These are phyloP conservation scores for Phaethornis superciliosus DNA, from an alignment of 2,113 vertebrate species.

Conservation along the genomic window DNA sequence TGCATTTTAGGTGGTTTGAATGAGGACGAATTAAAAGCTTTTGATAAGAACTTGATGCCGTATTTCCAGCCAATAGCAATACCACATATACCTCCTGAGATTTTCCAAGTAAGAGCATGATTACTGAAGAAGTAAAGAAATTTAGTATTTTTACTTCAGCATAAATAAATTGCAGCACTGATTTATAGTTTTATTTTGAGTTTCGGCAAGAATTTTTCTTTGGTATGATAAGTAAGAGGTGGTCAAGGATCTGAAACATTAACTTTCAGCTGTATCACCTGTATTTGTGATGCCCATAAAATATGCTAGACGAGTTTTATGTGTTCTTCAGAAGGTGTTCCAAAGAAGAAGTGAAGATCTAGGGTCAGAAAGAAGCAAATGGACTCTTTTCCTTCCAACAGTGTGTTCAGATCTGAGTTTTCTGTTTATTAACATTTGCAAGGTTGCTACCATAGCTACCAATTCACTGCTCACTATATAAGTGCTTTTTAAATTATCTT, in stretches of 20 bases:
- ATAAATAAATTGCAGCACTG: neutral
- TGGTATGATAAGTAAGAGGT: neutral
- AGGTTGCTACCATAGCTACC: neutral
- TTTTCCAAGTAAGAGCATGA: slow-evolving; percentile 79
- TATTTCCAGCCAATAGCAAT: slow-evolving; percentile 80
- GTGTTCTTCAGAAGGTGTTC: neutral
- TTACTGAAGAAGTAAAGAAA: slow-evolving; percentile 2
- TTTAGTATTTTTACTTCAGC: neutral
- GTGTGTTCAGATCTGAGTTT: neutral
- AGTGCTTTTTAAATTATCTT: slow-evolving; percentile 17
- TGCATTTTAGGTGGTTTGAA: slow-evolving; percentile 78
- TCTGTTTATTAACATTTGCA: slow-evolving; percentile 5
- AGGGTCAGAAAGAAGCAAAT: neutral
- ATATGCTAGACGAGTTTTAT: neutral
- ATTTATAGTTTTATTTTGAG: neutral
- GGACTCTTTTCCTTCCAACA: neutral
- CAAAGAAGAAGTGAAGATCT: neutral
- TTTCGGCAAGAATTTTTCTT: neutral
- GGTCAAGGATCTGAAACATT: neutral
- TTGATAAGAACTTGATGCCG: slow-evolving; percentile 77
- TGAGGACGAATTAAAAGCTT: slow-evolving; percentile 73
- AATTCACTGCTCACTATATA: neutral
- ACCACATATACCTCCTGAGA: slow-evolving; percentile 74
- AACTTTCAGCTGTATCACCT: neutral
- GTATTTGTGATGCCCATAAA: neutral